Evolutionary conservation across 1,140 invertebrate genomes (phyloP), one percentile per base, ranked within the genome.

Genomic region (Calephelis nemesis): DNA sequence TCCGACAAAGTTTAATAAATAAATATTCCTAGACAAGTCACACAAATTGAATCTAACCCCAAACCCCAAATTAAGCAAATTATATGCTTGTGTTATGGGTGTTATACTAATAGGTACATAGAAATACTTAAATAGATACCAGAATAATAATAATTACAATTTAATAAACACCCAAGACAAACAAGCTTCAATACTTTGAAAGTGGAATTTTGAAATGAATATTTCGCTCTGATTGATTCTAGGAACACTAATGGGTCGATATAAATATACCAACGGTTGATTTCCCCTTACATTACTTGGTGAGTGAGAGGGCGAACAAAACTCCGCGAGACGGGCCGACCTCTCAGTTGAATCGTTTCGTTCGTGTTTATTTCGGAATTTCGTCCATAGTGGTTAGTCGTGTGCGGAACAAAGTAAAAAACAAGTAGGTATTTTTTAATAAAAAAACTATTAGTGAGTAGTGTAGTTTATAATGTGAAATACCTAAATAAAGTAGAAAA

Each of bases 291-390:
- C 52, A 15, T 72, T 58, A 13, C 62, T 74, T 63, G 72, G 74
- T 68, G 82, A 85, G 82, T 74, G 83, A 88, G 87, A 88, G 82
- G 78, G 83, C 77, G 63, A 83, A 83, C 81, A 84, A 84, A 86
- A 77, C 83, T 76, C 73, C 71, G 75, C 82, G 77, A 79, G 66
- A 71, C 71, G 77, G 72, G 68, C 78, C 81, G 80, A 76, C 76
- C 80, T 80, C 78, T 68, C 65, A 79, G 60, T 13, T 76, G 76
- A 80, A 77, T 75, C 74, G 72, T 70, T 65, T 75, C 74, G 72
- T 62, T 65, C 74, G 76, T 72, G 79, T 79, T 83, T 84, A 87
- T 85, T 87, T 89, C 85, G 81, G 83, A 89, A 77, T 83, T 81
- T 74, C 68, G 74, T 74, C 74, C 66, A 50, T 75, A 71, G 62